Evolutionary conservation across 2,113 vertebrate species (phyloP).

Genomic region (Prolemur simus): DNA sequence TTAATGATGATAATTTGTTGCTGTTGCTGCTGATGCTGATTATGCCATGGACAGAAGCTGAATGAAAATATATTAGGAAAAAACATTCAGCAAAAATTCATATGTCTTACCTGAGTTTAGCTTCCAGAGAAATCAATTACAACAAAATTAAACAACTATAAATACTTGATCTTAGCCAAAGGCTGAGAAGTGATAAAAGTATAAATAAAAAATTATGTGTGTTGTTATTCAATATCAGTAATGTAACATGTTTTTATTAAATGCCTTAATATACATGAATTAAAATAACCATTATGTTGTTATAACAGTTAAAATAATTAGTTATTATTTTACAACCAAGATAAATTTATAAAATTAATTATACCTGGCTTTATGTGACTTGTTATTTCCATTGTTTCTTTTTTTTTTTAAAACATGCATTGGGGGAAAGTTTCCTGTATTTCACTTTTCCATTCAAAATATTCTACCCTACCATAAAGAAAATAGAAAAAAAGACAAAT

Average conservation of each 20-base stretch:
- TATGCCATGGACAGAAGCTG: too few relatives aligned
- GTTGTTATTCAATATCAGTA: background rate
- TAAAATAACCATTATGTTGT: background rate
- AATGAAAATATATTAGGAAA: background rate
- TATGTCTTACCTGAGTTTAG: background rate
- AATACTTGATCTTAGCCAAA: background rate
- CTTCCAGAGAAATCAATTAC: background rate
- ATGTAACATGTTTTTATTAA: background rate
- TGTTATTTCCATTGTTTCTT: background rate
- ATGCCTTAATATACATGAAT: background rate
- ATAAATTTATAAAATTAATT: background rate
- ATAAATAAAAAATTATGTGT: background rate
- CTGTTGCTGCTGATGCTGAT: too few relatives aligned
- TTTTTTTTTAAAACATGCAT: background rate
- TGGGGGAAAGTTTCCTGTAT: background rate
- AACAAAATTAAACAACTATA: background rate
- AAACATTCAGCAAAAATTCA: background rate
- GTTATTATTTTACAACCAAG: background rate
- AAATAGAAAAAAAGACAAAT: background rate
- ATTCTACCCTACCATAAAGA: background rate
- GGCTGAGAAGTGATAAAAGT: background rate
- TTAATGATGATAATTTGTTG: too few relatives aligned
- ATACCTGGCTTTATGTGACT: background rate
- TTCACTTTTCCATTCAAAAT: background rate
- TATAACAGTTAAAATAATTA: background rate